Evolutionary conservation across 2,113 vertebrate genomes (phyloP).

Genomic region (Panthera uncia): DNA sequence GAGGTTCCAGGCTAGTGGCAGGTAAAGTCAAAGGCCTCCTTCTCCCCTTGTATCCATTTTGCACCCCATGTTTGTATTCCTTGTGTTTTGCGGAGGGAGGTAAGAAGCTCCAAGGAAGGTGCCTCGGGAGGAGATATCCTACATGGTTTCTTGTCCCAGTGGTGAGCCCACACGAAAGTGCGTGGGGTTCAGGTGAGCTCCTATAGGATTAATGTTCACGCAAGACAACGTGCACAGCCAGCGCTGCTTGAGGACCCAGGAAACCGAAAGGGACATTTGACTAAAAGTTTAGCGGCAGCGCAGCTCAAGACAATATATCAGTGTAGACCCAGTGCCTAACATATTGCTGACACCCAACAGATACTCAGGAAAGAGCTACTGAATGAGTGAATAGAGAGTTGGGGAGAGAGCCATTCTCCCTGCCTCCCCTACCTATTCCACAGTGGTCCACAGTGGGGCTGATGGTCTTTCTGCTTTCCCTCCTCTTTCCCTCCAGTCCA

Average conservation of each 20-base stretch:
- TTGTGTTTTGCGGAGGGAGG: not conserved
- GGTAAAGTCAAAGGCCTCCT: not conserved
- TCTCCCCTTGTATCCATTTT: not conserved
- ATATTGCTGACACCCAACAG: not conserved
- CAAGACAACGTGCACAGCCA: not conserved
- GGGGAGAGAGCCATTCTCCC: not conserved
- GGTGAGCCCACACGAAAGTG: not conserved
- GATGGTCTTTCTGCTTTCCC: not conserved
- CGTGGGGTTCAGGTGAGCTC: not conserved
- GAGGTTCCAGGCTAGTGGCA: not conserved
- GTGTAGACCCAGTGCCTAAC: not conserved
- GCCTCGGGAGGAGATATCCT: not conserved
- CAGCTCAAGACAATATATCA: not conserved
- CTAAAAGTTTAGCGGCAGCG: not conserved
- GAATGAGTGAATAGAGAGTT: not conserved
- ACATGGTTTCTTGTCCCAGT: accelerated
- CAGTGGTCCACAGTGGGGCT: not conserved
- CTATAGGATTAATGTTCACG: not conserved
- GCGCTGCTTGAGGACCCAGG: not conserved
- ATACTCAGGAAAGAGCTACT: not conserved
- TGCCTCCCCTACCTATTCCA: not conserved
- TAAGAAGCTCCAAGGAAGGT: not conserved
- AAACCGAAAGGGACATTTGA: not conserved
- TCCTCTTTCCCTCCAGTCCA: not conserved
- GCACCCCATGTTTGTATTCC: not conserved